These are phyloP conservation scores for Ammodytes dubius DNA, from an alignment of 2,113 vertebrate species.

Conservation along the genomic window DNA sequence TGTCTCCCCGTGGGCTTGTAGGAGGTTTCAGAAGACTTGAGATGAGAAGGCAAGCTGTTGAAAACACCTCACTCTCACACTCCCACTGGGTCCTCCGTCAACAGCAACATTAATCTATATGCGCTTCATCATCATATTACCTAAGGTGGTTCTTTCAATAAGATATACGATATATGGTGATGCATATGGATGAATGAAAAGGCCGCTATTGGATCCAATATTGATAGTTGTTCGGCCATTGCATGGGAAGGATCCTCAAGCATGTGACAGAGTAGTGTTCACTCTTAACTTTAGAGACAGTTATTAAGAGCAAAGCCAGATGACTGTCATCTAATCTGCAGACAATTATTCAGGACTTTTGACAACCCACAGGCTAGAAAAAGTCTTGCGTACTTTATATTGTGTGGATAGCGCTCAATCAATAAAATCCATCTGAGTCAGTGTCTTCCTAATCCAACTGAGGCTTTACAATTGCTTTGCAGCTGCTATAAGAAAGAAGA, in stretches of 20 bases:
- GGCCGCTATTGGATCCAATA: conserved; percentile 29
- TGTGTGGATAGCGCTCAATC: conserved; percentile 9
- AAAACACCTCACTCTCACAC: conserved; percentile 75
- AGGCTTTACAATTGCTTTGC: conserved; percentile 17
- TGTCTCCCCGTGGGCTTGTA: conserved; percentile 68
- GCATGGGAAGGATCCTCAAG: conserved; percentile 3
- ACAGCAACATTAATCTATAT: conserved; percentile 71
- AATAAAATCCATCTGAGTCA: conserved; percentile 16
- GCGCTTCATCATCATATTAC: conserved; percentile 68
- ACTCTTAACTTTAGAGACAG: neutral
- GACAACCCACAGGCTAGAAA: neutral
- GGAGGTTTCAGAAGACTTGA: conserved; percentile 73
- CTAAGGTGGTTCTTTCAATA: conserved; percentile 65
- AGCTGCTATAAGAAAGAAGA: conserved; percentile 23
- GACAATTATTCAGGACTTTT: neutral
- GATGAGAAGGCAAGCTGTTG: conserved; percentile 73
- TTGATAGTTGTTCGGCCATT: conserved; percentile 20
- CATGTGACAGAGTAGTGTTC: neutral
- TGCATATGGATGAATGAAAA: conserved; percentile 30
- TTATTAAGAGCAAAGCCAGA: neutral
- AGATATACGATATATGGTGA: conserved; percentile 17
- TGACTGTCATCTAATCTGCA: neutral
- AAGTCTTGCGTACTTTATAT: conserved; percentile 7
- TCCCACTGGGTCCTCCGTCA: conserved; percentile 77
- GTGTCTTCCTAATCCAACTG: conserved; percentile 7